Conservation (phyloP, 2,113 vertebrate genomes). For the Protobothrops mucrosquamatus region DNA sequence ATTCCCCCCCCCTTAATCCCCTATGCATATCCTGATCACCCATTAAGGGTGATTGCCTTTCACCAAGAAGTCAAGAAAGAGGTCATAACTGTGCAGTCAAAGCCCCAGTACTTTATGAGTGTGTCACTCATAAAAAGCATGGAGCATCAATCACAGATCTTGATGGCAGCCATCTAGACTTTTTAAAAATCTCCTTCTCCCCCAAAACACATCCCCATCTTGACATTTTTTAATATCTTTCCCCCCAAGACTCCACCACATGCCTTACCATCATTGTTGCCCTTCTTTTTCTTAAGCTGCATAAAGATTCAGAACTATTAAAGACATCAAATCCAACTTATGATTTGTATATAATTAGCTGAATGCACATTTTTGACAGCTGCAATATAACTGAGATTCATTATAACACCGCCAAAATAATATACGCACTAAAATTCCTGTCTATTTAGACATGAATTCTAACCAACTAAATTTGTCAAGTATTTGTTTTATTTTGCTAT, state of each 20-base stretch:
- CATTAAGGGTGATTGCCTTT: too few species aligned
- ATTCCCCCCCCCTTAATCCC: too few species aligned
- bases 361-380: background rate
- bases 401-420: background rate
- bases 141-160: background rate
- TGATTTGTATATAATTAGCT: background rate
- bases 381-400: background rate
- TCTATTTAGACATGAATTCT: background rate
- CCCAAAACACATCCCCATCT: background rate
- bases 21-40: too few species aligned
- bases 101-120: background rate
- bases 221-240: background rate
- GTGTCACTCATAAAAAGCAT: background rate
- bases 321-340: background rate
- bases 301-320: rapidly evolving
- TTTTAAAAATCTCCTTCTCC: background rate
- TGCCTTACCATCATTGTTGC: background rate
- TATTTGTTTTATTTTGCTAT: background rate
- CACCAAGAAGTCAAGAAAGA: background rate
- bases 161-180: background rate
- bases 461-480: background rate
- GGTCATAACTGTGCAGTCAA: background rate
- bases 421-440: background rate
- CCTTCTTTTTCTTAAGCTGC: background rate
- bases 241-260: background rate